Percentiles rank a stretch among this genome's conserved stretches.
Evolutionary conservation across 2,888 invertebrate genomes (phyloP).

Genomic region (Caenorhabditis panamensis): DNA sequence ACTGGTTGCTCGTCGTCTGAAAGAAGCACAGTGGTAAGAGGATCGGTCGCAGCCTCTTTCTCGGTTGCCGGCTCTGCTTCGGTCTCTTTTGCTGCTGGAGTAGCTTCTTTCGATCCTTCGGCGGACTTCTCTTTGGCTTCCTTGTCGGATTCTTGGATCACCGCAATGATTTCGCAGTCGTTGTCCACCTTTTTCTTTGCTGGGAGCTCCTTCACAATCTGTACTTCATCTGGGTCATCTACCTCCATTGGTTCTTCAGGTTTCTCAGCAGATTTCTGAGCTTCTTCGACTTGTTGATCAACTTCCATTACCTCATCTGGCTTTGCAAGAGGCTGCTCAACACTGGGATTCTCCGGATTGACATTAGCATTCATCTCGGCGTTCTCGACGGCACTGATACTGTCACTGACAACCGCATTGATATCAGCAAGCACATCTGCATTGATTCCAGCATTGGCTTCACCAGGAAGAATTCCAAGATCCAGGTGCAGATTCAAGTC

Average conservation of each 20-base stretch:
- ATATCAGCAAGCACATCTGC: no score
- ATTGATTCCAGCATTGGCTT: no score
- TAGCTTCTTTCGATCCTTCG: not conserved
- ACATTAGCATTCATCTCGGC: no score
- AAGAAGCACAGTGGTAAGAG: no score
- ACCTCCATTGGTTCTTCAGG: constrained; percentile 5
- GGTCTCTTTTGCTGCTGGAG: not conserved
- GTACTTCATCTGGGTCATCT: constrained; percentile 4
- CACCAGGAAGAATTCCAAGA: no score
- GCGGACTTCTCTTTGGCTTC: not conserved
- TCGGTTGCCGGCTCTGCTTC: constrained; percentile 2
- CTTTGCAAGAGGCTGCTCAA: no score
- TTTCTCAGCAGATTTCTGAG: not conserved
- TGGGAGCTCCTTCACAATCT: not conserved
- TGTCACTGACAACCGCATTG: no score
- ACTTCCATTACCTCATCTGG: no score
- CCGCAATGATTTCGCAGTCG: constrained; percentile 13
- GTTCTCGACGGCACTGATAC: no score
- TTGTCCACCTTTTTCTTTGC: not conserved
- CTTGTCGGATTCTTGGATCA: not conserved
- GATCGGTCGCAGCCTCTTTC: not conserved
- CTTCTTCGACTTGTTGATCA: not conserved
- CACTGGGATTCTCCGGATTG: no score
- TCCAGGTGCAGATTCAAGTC: no score
- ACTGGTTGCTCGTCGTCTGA: no score